Evolutionary conservation across 2,797 vertebrate genomes (phyloP).

Genomic region (Champsocephalus esox): DNA sequence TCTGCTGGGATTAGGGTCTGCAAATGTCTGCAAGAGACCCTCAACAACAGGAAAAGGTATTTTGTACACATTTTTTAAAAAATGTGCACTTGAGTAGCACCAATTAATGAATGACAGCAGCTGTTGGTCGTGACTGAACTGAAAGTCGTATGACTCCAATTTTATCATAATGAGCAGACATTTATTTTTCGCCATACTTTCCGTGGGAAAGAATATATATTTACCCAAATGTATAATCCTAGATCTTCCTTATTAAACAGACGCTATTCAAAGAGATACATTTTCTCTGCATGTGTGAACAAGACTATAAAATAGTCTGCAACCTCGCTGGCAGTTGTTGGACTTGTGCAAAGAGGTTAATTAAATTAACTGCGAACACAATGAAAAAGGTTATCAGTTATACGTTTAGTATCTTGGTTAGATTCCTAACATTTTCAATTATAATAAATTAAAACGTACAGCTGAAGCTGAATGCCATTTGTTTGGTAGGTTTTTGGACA

Average conservation of each 20-base stretch:
- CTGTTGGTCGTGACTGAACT: slow-evolving; percentile 9
- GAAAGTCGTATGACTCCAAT: neutral
- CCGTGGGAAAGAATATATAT: neutral
- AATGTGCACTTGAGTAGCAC: neutral
- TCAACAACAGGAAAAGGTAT: slow-evolving; percentile 36
- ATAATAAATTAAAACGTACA: too few relatives aligned
- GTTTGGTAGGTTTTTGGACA: too few relatives aligned
- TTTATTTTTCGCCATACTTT: neutral
- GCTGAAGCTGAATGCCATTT: neutral
- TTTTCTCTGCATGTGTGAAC: neutral
- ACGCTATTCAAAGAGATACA: neutral
- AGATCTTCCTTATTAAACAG: neutral
- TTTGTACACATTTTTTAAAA: neutral
- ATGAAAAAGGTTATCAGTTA: neutral
- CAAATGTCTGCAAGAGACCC: slow-evolving; percentile 36
- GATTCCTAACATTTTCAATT: neutral
- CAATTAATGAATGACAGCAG: slow-evolving; percentile 9
- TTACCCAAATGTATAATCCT: neutral
- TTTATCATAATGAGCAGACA: neutral
- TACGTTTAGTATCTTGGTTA: neutral
- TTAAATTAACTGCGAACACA: neutral
- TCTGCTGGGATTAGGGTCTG: slow-evolving; percentile 40
- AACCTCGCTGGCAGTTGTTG: neutral
- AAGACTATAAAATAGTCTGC: neutral
- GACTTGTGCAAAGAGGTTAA: neutral